These are phyloP conservation scores for Hapalemur alaotrensis DNA, from an alignment of 2,797 vertebrate species.

Conservation along the genomic window DNA sequence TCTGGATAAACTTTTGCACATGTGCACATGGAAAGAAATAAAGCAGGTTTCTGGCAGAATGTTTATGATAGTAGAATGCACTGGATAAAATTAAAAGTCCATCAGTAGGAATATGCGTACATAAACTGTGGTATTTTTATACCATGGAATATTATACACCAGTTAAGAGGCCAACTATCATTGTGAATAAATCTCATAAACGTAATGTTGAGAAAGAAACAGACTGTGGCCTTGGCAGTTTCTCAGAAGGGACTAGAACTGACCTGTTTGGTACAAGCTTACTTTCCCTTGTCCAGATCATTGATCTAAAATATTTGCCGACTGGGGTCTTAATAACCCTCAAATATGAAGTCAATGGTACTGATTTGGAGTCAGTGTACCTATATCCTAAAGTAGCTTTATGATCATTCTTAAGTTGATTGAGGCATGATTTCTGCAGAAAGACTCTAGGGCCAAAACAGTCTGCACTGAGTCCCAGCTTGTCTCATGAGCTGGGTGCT, in stretches of 20 bases:
- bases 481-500: neutral
- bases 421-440: neutral
- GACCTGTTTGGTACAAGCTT: neutral
- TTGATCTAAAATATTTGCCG: neutral
- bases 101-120: neutral
- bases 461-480: neutral
- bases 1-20: neutral
- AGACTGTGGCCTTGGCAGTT: neutral
- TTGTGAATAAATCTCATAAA: neutral
- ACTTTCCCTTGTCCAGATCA: neutral
- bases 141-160: neutral
- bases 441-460: neutral
- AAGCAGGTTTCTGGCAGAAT: neutral
- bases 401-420: neutral
- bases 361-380: neutral
- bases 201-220: neutral
- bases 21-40: neutral
- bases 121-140: neutral
- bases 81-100: neutral
- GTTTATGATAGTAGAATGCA: neutral
- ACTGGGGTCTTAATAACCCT: neutral
- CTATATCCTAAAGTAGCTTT: neutral
- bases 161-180: neutral
- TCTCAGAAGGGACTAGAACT: neutral
- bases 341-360: neutral